phyloP scores from a whole-genome alignment of 1,140 invertebrate species.

The Drosophila dunni region DNA sequence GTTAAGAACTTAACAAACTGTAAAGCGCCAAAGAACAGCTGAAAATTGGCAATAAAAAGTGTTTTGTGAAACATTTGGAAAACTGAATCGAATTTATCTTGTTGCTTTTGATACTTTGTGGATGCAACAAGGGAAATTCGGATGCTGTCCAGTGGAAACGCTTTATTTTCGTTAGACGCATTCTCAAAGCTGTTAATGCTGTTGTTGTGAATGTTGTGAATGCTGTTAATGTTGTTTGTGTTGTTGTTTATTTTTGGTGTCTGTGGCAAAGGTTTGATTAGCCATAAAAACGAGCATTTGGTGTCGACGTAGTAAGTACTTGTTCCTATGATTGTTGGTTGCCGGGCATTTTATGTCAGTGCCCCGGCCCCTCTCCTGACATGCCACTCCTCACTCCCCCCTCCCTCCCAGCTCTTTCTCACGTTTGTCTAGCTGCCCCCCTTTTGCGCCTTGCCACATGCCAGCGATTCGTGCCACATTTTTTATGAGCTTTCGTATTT shows the following conservation, averaged over 20 bases:
- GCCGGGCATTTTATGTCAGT: constrained; percentile 49
- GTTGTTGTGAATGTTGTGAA: not conserved
- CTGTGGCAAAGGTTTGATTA: constrained; percentile 80
- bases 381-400: not conserved
- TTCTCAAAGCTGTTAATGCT: not conserved
- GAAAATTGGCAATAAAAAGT: constrained; percentile 1
- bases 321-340: constrained; percentile 63
- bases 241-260: constrained; percentile 19
- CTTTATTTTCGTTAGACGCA: constrained; percentile 5
- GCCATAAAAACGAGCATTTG: constrained; percentile 71
- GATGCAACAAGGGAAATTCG: not conserved
- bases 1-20: too few relatives aligned
- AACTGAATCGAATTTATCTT: not conserved
- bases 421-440: not conserved
- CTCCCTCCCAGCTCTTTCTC: not conserved
- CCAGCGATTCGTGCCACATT: constrained; percentile 27
- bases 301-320: constrained; percentile 62
- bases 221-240: not conserved
- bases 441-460: not conserved
- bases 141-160: constrained; percentile 18
- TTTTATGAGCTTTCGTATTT: constrained; percentile 76
- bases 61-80: not conserved
- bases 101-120: constrained; percentile 1
- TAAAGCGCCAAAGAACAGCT: too few relatives aligned
- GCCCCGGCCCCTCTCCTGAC: not conserved